Conservation (phyloP, 2,888 invertebrate genomes). For the Pharmacophagus antenor region DNA sequence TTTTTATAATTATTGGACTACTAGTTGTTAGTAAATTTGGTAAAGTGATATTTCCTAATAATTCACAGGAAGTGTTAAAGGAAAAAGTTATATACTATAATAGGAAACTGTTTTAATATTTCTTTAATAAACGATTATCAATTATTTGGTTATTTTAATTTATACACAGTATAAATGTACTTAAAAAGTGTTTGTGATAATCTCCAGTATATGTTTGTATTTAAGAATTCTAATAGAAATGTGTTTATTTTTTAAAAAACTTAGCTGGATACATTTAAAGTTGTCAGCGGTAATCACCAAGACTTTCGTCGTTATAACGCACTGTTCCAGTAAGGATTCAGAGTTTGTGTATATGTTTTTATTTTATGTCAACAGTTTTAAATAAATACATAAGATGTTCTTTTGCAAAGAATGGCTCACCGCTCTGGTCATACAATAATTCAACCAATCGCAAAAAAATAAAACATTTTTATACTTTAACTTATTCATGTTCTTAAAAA, state of each 20-base stretch:
- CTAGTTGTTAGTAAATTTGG: not conserved
- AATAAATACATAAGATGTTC: too few relatives aligned
- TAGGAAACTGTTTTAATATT: not conserved
- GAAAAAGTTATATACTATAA: not conserved
- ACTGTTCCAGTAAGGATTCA: not conserved
- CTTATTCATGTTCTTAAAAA: too few relatives aligned
- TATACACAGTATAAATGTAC: too few relatives aligned
- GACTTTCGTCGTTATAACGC: not conserved
- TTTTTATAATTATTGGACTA: not conserved
- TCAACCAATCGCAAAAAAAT: too few relatives aligned
- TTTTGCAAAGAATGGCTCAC: too few relatives aligned
- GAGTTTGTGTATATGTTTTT: not conserved
- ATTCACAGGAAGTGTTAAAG: not conserved
- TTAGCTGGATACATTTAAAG: not conserved
- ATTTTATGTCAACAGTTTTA: not conserved
- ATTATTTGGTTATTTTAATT: too few relatives aligned
- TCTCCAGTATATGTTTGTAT: too few relatives aligned
- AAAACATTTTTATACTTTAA: too few relatives aligned
- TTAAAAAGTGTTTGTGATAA: too few relatives aligned
- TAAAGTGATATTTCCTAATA: slow-evolving; percentile 5
- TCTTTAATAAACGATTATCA: too few relatives aligned
- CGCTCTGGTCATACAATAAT: too few relatives aligned
- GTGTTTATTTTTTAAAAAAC: not conserved
- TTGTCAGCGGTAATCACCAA: not conserved
- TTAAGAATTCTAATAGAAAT: too few relatives aligned